These are phyloP conservation scores for Larimichthys polyactis DNA, from an alignment of 2,113 vertebrate species.

Conservation along the genomic window DNA sequence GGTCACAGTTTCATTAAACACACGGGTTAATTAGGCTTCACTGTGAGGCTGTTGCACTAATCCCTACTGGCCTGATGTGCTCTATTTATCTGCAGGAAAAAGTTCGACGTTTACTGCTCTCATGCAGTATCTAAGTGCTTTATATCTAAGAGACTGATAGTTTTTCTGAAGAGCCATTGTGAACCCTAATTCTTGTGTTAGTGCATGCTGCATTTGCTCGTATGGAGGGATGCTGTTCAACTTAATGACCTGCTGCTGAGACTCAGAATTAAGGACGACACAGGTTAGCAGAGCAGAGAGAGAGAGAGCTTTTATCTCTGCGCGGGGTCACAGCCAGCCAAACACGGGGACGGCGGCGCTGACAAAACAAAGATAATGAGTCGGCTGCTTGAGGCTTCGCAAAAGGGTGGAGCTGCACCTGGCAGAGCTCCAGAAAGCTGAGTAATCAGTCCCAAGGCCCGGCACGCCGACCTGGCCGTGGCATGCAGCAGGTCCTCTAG, in stretches of 20 bases:
- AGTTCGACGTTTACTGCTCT: not conserved
- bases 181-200: not conserved
- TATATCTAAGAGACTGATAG: too few species aligned
- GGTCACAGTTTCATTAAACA: not conserved
- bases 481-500: conserved; percentile 31
- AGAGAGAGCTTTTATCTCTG: conserved; percentile 30
- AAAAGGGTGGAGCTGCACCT: conserved; percentile 56
- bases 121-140: not conserved
- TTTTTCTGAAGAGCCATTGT: too few species aligned
- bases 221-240: not conserved
- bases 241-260: conserved; percentile 34
- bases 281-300: conserved; percentile 2
- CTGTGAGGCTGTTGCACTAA: not conserved
- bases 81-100: conserved; percentile 11
- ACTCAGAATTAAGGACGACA: conserved; percentile 3
- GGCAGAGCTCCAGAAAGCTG: conserved; percentile 70
- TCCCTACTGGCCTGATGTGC: not conserved
- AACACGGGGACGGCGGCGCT: not conserved
- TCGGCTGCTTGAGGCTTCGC: conserved; percentile 13
- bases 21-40: not conserved
- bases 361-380: conserved; percentile 21
- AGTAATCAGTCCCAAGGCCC: conserved; percentile 68
- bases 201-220: not conserved
- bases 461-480: conserved; percentile 48
- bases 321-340: conserved; percentile 42